Evolutionary conservation across 2,888 invertebrate species (phyloP), one percentile per base, ranked within the genome.

Genomic region (Erebia aethiops): DNA sequence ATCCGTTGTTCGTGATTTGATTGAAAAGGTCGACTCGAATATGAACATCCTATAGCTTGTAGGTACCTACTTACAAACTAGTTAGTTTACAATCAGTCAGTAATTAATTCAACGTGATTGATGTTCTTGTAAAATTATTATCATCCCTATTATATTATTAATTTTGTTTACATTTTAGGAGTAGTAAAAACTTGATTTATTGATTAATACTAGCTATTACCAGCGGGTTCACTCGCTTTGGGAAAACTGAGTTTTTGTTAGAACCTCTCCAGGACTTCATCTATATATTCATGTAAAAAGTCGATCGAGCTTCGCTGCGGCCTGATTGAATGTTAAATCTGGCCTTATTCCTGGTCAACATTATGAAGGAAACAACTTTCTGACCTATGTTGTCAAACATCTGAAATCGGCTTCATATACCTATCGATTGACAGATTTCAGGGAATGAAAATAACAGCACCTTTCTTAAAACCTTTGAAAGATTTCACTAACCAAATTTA

Each of bases 31-130:
- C 57, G 57, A 14, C 1, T 58, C 14, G 2, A 7, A 10, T 10
- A 54, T 16, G 14, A n/a, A 21, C 35, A 58, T 58, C 26, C 57
- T 57, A 57, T 35, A 58, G 51, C 8, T n/a, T 46, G 35, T 46
- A 13, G 46, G 46, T 46, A 46, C 43, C 43, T 56, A 18, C 21
- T 21, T 56, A 21, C 11, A 56, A 56, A 56, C 56, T 56, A 13
- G 56, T 56, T 56, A 58, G 1, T 8, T 8, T 58, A 35, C 57
- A 26, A n/a, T n/a, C 26, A 58, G 57, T 21, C 26, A 58, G 57
- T 21, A 35, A 58, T 58, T 58, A 35, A 58, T 58, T 54, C 54
- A 18, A 18, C 54, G 10, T 11, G 16, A 58, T 58, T 35, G 26
- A 14, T 58, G 35, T n/a, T n/a, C 26, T n/a, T 26, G 14, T 35